Evolutionary conservation across 2,797 vertebrate species (phyloP), one percentile per base, ranked within the genome.

Genomic region (Poliocrania exsul): DNA sequence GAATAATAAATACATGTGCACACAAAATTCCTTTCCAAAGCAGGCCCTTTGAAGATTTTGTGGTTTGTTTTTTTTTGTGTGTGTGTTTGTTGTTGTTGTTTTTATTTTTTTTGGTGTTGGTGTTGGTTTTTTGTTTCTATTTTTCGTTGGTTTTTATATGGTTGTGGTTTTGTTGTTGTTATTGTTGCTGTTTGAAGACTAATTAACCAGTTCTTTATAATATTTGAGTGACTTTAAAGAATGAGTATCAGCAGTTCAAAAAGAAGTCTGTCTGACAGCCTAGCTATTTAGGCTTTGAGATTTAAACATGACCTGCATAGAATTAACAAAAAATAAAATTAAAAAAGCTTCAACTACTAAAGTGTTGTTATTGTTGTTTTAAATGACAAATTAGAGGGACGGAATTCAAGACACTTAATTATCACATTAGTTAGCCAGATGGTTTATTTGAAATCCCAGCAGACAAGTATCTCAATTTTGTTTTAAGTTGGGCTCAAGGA

Each of bases 371-470:
- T 71, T 95, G 66, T 87, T 87, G 33, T 85, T 94, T 86, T 81
- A 95, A 86, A 86, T 88, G 77, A 94, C 70, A 91, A 81, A 91
- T 88, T 86, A 81, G 24, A 66, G 49, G 85, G 75, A 93, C 29
- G 4, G 33, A 92, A 95, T 95, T 94, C 88, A 95, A 94, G 86
- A 84, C 62, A 94, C 69, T 64, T 92, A 79, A 92, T 89, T 94
- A 79, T 90, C 86, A 95, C 73, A 81, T 93, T 81, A 64, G 64
- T 72, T 78, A 87, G 80, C 81, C 82, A 84, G 66, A 86, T 96
- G 85, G 92, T 91, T 96, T 94, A 83, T 92, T 87, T 91, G 95
- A 69, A 91, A 89, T 85, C 85, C 67, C 80, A 66, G 75, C 86
- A 93, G 77, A 88, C 88, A 31, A 94, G 24, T 65, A 79, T 66